Percentiles rank a stretch among this genome's conserved stretches.
Evolutionary conservation across 2,113 vertebrate species (phyloP).

Genomic region (Pygoscelis adeliae): DNA sequence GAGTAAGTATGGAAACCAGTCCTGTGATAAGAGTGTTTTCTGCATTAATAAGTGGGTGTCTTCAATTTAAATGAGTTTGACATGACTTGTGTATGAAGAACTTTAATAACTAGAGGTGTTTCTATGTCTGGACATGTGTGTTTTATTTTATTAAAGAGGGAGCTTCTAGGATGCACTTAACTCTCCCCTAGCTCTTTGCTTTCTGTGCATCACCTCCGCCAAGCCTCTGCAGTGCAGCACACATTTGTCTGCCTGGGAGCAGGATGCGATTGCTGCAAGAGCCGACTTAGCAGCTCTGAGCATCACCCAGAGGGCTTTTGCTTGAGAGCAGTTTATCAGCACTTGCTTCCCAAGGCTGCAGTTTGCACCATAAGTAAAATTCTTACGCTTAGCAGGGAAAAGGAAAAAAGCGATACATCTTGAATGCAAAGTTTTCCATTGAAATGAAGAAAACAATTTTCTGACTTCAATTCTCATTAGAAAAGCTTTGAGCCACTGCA

Average conservation of each 20-base stretch:
- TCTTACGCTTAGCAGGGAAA: neutral
- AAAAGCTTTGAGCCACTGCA: neutral
- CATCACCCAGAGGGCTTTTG: neutral
- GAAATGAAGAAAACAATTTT: neutral
- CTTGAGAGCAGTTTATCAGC: neutral
- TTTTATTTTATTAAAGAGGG: neutral
- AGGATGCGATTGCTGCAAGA: neutral
- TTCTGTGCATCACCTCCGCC: neutral
- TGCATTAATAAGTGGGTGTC: neutral
- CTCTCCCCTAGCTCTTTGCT: neutral
- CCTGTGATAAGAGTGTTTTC: rapidly evolving
- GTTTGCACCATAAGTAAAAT: neutral
- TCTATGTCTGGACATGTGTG: neutral
- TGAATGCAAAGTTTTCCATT: neutral
- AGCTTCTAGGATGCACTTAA: neutral
- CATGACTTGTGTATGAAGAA: neutral
- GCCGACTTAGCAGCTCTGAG: neutral
- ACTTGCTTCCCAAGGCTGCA: neutral
- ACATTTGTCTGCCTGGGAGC: neutral
- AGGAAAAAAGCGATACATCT: neutral
- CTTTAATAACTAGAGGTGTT: neutral
- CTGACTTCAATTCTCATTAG: neutral
- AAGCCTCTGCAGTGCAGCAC: neutral
- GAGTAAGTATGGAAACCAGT: neutral
- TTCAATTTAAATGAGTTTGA: neutral